These are phyloP conservation scores for Drosophila buzzatii DNA, from an alignment of 2,888 invertebrate species.

Conservation along the genomic window DNA sequence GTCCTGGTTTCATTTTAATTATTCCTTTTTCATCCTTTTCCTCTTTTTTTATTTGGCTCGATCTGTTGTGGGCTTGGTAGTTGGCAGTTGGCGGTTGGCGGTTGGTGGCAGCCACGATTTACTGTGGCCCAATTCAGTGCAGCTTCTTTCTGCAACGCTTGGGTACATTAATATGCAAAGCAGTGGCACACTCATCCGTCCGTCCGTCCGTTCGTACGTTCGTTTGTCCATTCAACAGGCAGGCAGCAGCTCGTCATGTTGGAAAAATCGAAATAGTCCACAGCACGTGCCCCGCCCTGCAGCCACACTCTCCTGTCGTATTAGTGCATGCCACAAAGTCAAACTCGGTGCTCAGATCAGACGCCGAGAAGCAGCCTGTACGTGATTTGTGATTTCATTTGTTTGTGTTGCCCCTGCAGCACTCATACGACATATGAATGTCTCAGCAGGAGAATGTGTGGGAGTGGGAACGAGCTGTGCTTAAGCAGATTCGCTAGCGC, in stretches of 20 bases:
- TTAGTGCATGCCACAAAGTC: slow-evolving; percentile 31
- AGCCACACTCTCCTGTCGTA: neutral
- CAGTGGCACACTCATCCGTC: slow-evolving; percentile 37
- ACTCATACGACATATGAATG: slow-evolving; percentile 17
- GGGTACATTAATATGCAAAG: slow-evolving; percentile 75
- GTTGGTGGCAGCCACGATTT: slow-evolving; percentile 20
- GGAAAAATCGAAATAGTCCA: slow-evolving; percentile 63
- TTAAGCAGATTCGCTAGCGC: slow-evolving; percentile 46
- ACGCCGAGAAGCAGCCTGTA: slow-evolving; percentile 41
- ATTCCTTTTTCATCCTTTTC: no score
- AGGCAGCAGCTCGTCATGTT: slow-evolving; percentile 33
- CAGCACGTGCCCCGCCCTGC: slow-evolving; percentile 32
- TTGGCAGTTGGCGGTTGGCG: neutral
- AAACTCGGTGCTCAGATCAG: slow-evolving; percentile 18
- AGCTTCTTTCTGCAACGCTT: slow-evolving; percentile 30
- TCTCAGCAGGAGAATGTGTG: neutral
- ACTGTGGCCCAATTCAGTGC: slow-evolving; percentile 21
- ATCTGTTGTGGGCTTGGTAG: neutral
- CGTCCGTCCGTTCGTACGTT: slow-evolving; percentile 18
- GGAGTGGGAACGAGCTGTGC: neutral
- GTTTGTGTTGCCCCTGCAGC: slow-evolving; percentile 47
- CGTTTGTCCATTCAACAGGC: slow-evolving; percentile 56
- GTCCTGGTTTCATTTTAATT: neutral
- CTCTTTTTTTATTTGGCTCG: neutral
- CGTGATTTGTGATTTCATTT: slow-evolving; percentile 74